A percentile compares a stretch with the other conserved stretches of the same genome.
These are phyloP conservation scores for Hylaea fasciaria DNA, from an alignment of 2,888 invertebrate genomes.

Conservation along the genomic window DNA sequence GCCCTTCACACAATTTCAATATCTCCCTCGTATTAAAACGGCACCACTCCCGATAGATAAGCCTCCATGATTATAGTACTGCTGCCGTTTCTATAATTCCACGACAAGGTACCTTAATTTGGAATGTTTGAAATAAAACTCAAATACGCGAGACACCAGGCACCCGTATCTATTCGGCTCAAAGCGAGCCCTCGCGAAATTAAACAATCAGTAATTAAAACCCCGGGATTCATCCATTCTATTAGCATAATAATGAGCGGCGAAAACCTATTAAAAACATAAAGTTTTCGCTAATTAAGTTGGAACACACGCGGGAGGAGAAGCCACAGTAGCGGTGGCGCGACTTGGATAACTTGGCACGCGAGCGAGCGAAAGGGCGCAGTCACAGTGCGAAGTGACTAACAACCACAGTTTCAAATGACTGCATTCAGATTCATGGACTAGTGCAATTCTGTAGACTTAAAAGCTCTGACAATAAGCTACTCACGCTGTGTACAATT, in stretches of 20 bases:
- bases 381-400: not conserved
- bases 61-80: not conserved
- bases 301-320: constrained; percentile 17
- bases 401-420: not conserved
- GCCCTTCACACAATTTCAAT: not conserved
- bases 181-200: constrained; percentile 27
- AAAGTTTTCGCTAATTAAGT: constrained; percentile 30
- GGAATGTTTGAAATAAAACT: constrained; percentile 23
- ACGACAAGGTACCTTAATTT: constrained; percentile 4
- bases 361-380: not conserved
- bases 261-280: constrained; percentile 26
- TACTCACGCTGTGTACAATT: not conserved
- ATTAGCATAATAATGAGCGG: constrained; percentile 32
- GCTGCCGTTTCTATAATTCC: not conserved
- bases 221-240: constrained; percentile 28
- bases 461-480: not conserved
- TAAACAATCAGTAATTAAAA: constrained; percentile 36
- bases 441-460: constrained; percentile 3
- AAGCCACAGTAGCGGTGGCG: constrained; percentile 4
- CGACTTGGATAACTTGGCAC: not conserved
- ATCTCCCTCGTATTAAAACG: not conserved
- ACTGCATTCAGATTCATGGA: not conserved
- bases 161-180: constrained; percentile 25
- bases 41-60: not conserved
- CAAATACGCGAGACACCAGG: constrained; percentile 18